Percentiles rank a stretch among this genome's conserved stretches.
Evolutionary conservation across 2,888 invertebrate species (phyloP).

Genomic region (Serripes groenlandicus): DNA sequence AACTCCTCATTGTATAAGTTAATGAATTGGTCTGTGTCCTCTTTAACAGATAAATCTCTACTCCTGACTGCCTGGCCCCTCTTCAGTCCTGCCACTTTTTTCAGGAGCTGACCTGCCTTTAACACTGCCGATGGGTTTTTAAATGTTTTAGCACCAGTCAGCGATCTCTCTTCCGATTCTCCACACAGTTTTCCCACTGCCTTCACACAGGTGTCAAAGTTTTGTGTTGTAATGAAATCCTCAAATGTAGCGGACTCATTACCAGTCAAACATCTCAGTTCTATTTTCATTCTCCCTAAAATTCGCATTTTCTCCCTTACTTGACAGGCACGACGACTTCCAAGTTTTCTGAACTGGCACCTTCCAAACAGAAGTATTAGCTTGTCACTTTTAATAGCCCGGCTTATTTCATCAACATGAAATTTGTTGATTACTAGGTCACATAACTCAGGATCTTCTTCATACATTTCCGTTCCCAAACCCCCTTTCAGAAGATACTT

Average conservation of each 20-base stretch:
- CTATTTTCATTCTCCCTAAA: conserved; percentile 35
- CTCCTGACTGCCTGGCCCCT: conserved; percentile 42
- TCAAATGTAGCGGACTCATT: conserved; percentile 21
- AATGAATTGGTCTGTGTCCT: conserved; percentile 26
- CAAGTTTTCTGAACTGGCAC: conserved; percentile 35
- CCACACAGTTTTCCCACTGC: conserved; percentile 30
- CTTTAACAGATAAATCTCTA: conserved; percentile 16
- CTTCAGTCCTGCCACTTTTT: conserved; percentile 33
- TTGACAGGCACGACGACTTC: conserved; percentile 33
- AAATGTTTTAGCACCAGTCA: conserved; percentile 39
- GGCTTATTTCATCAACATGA: neutral
- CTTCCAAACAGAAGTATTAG: conserved; percentile 28
- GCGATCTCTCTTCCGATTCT: conserved; percentile 19
- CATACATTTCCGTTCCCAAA: neutral
- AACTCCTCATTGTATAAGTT: conserved; percentile 29
- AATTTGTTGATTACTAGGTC: neutral
- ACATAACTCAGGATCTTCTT: neutral
- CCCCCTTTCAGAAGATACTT: neutral
- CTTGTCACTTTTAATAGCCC: conserved; percentile 30
- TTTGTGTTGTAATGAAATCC: conserved; percentile 22
- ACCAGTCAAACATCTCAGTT: conserved; percentile 22
- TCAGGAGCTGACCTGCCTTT: conserved; percentile 38
- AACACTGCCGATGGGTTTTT: conserved; percentile 39
- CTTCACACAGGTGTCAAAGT: conserved; percentile 36
- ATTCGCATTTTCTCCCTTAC: conserved; percentile 36